Evolutionary conservation across 2,888 invertebrate species (phyloP).

Genomic region (Tetramorium bicarinatum): DNA sequence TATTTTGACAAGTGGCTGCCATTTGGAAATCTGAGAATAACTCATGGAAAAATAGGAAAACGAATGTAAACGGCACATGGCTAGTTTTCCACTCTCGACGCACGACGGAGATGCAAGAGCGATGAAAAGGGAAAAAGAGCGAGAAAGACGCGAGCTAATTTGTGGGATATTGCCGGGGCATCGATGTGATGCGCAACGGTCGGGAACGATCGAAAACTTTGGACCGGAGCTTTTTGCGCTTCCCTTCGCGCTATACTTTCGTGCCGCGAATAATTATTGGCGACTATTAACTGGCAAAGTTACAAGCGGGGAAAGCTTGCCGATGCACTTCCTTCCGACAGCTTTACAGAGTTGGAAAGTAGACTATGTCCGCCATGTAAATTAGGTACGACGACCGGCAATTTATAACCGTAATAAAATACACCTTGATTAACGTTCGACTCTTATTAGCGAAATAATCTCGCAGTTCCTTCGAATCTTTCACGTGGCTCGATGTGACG

Average conservation of each 20-base stretch:
- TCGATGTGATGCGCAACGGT: constrained; percentile 58
- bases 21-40: neutral
- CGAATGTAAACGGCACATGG: neutral
- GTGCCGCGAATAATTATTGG: constrained; percentile 79
- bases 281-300: constrained; percentile 82
- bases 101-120: neutral
- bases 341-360: constrained; percentile 10
- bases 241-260: constrained; percentile 68
- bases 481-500: neutral
- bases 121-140: neutral
- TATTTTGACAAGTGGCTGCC: neutral
- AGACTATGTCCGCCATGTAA: constrained; percentile 59
- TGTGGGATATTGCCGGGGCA: constrained; percentile 38
- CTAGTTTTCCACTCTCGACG: constrained; percentile 7
- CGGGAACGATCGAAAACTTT: constrained; percentile 54
- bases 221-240: constrained; percentile 63
- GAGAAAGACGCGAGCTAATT: constrained; percentile 31
- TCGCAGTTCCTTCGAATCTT: constrained; percentile 64
- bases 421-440: constrained; percentile 76
- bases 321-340: constrained; percentile 18
- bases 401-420: constrained; percentile 80
- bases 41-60: neutral
- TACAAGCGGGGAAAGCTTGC: constrained; percentile 64
- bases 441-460: constrained; percentile 75
- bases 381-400: constrained; percentile 74